Conservation (phyloP, 2,888 invertebrate species). For the Rotaria macrura region DNA sequence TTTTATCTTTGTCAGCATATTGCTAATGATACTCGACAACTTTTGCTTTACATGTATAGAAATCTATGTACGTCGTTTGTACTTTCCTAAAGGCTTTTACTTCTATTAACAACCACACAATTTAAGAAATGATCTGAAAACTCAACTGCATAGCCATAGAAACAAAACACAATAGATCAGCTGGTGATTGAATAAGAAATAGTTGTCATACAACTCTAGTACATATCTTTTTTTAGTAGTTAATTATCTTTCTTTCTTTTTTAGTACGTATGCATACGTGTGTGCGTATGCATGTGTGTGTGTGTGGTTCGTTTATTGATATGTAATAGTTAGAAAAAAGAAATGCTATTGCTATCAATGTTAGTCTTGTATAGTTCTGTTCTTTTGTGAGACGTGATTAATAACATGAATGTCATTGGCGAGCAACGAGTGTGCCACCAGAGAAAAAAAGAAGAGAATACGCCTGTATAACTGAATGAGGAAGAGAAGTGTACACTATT, state of each 20-base stretch:
- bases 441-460: not conserved
- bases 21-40: not conserved
- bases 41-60: not conserved
- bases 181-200: not conserved
- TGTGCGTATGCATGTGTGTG: no score
- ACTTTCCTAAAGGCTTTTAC: not conserved
- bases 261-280: no score
- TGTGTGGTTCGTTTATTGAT: not conserved
- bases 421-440: not conserved
- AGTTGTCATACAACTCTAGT: not conserved
- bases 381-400: not conserved
- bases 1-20: not conserved
- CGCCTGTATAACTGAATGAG: not conserved
- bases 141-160: not conserved
- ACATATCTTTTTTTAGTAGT: not conserved
- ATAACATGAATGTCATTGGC: conserved; percentile 1
- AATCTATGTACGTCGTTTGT: not conserved
- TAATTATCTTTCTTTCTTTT: no score
- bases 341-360: not conserved
- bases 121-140: not conserved
- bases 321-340: not conserved
- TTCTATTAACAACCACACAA: not conserved
- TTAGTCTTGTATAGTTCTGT: not conserved
- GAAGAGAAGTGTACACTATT: not conserved
- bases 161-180: no score